Percentiles rank a stretch among this genome's conserved stretches.
phyloP scores from a whole-genome alignment of 2,797 vertebrate genomes.

The Echeneis naucrates region DNA sequence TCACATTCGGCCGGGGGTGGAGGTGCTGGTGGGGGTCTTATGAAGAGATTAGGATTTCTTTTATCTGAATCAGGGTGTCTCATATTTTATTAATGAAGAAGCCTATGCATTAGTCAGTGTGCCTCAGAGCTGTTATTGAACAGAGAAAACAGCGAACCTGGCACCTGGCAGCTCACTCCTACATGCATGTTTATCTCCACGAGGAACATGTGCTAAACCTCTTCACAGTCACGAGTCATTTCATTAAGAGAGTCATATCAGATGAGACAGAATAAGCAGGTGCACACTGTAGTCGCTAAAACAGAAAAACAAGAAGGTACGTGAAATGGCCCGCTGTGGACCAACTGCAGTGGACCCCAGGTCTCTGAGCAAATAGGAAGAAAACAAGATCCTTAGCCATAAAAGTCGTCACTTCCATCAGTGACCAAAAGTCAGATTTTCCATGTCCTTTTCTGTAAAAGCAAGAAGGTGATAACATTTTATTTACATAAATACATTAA shows the following conservation, averaged over 20 bases:
- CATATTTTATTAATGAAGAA: conserved; percentile 76
- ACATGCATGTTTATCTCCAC: conserved; percentile 27
- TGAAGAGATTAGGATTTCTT: conserved; percentile 57
- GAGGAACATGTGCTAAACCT: conserved; percentile 30
- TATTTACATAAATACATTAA: no score
- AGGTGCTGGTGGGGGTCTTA: conserved; percentile 1
- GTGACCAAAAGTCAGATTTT: not conserved
- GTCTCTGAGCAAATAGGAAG: not conserved
- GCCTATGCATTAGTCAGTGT: conserved; percentile 61
- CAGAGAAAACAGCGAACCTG: conserved; percentile 40
- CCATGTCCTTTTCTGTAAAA: not conserved
- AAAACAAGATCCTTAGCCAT: not conserved
- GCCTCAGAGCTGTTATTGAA: conserved; percentile 63
- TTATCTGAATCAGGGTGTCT: conserved; percentile 52
- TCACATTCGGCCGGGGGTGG: conserved; percentile 17
- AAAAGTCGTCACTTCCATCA: not conserved
- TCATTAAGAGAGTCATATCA: no score
- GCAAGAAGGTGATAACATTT: not conserved
- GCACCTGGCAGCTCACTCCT: conserved; percentile 40
- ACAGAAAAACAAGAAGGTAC: conserved; percentile 17
- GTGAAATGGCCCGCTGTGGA: no score
- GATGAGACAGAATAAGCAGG: conserved; percentile 4
- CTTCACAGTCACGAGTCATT: conserved; percentile 32
- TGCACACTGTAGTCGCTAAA: no score
- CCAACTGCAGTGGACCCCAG: not conserved